These are phyloP conservation scores for Phaedon cochleariae DNA, from an alignment of 2,888 invertebrate genomes.

Conservation along the genomic window DNA sequence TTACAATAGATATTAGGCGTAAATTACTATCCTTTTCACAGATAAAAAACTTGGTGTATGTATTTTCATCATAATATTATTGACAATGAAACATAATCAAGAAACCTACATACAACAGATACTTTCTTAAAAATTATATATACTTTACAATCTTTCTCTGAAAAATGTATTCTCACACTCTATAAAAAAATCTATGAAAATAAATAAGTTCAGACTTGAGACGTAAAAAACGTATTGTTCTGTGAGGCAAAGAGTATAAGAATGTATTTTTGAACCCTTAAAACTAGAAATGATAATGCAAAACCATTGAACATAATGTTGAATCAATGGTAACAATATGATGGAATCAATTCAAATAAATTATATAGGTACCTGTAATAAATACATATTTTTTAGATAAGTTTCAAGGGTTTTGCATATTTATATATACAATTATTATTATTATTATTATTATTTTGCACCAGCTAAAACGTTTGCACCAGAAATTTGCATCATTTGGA, in stretches of 20 bases:
- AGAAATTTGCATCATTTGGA: not conserved
- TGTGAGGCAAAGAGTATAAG: slow-evolving; percentile 37
- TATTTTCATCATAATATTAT: slow-evolving; percentile 33
- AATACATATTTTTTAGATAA: slow-evolving; percentile 19
- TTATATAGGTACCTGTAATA: slow-evolving; percentile 36
- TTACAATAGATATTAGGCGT: slow-evolving; percentile 58
- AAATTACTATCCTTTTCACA: slow-evolving; percentile 51
- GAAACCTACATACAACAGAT: slow-evolving; percentile 45
- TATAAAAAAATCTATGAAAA: slow-evolving; percentile 29
- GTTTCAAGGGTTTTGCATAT: slow-evolving; percentile 40
- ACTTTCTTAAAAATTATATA: slow-evolving; percentile 42
- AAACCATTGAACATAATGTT: slow-evolving; percentile 28
- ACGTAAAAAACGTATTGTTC: slow-evolving; percentile 9
- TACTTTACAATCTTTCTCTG: slow-evolving; percentile 44
- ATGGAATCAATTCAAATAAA: slow-evolving; percentile 36
- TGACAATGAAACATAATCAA: slow-evolving; percentile 29
- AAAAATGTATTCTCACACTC: slow-evolving; percentile 42
- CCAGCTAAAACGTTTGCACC: not conserved
- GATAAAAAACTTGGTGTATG: slow-evolving; percentile 53
- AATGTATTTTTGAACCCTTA: slow-evolving; percentile 36
- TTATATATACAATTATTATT: slow-evolving; percentile 47
- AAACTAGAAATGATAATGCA: slow-evolving; percentile 32
- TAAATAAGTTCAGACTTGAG: slow-evolving; percentile 28
- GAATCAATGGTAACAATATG: slow-evolving; percentile 40
- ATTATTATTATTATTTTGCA: not conserved